These are phyloP conservation scores for Stictonetta naevosa DNA, from an alignment of 2,113 vertebrate species.

Conservation along the genomic window DNA sequence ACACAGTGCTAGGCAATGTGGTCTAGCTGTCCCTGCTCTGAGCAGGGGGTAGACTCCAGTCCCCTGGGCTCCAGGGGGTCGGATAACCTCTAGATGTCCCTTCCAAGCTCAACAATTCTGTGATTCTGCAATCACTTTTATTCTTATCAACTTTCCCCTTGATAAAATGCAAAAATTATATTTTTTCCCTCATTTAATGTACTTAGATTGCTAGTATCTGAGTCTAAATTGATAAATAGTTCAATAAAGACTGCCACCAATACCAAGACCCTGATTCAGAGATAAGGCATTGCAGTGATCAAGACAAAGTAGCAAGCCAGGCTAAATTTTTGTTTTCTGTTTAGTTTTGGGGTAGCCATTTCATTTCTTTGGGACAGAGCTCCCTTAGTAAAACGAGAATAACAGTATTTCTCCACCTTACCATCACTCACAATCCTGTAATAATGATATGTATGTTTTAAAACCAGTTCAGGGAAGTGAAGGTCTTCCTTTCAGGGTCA, in stretches of 20 bases:
- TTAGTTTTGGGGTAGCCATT: too few relatives aligned
- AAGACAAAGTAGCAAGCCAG: neutral
- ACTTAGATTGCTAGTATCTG: neutral
- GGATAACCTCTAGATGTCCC: neutral
- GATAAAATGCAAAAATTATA: neutral
- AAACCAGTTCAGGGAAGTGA: neutral
- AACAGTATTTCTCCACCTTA: neutral
- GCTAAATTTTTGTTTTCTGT: neutral
- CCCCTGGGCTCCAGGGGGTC: neutral
- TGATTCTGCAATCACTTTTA: neutral
- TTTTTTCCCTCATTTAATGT: too few relatives aligned
- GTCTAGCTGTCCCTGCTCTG: neutral
- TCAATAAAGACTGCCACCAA: neutral
- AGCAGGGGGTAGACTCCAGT: neutral
- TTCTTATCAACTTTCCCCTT: neutral
- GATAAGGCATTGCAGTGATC: neutral
- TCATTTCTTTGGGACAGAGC: neutral
- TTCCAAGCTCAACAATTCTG: neutral
- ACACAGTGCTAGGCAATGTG: neutral
- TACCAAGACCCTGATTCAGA: neutral
- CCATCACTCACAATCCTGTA: neutral
- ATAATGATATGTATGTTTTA: neutral
- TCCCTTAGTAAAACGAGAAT: neutral
- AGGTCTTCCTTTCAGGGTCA: neutral
- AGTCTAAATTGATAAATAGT: neutral